Base-by-base conservation (phyloP, 2,113 vertebrate species). In the Miniopterus natalensis region DNA sequence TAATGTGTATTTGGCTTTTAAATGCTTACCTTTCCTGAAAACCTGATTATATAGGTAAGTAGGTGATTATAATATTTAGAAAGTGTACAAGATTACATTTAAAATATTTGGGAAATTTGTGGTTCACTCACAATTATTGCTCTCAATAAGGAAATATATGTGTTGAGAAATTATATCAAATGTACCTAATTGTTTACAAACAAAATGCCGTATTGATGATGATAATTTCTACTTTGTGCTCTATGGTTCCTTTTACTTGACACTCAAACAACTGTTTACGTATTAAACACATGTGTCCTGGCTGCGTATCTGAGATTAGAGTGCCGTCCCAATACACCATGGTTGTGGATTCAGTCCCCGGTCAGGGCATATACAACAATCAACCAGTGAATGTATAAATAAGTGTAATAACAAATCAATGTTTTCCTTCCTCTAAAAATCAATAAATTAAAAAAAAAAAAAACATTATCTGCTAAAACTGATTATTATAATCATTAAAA, bases 261-360 rank as follows among this genome's bases (percentile, higher is more conserved):
- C 36, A 95, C 12, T 36, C 12, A 49, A 75, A 85, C 21, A 94
- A 84, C 66, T 77, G 6, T 88, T 88, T 88, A 95, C 71, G 90
- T 61, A 61, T 29, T 18, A 79, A 75, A 71, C 17, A 61, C 40
- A n/a, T 55, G 29, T 65, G 12, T 29, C 29, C 29, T 17, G 63
- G 63, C 63, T 14, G 29, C 11, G 29, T 65, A 51, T 9, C 49
- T 51, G 49, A 51, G 49, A 12, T 51, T 51, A 2, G 49, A 51
- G 49, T 51, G 49, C 10, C 13, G 49, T 51, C 49, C 49, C 13
- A 15, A 65, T 17, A 65, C 29, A 14, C 63, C 63, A 65, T 31
- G 63, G 12, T 31, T 63, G 27, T 63, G 61, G 61, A 27, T 31
- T 63, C 27, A 12, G 29, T 63, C 29, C 27, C 12, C 12, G 13